Conservation (phyloP, 2,888 invertebrate genomes). For the Colletes collaris region DNA sequence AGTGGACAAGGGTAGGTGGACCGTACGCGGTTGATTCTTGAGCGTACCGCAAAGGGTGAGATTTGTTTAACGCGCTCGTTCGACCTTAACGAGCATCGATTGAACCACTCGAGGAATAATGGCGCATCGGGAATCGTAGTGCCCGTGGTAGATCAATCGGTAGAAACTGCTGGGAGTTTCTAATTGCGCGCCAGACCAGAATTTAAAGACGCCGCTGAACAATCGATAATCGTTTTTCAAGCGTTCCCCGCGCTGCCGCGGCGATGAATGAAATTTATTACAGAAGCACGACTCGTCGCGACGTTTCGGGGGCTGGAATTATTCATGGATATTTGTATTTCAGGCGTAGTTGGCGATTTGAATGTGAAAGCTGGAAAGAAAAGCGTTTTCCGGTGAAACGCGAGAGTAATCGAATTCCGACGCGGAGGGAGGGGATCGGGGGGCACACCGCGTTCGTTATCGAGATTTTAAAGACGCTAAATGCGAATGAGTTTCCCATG, state of each 20-base stretch:
- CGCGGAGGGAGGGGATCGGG: not conserved
- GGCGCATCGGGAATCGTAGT: slow-evolving; percentile 25
- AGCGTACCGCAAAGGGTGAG: slow-evolving; percentile 18
- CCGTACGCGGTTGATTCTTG: slow-evolving; percentile 26
- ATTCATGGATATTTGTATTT: slow-evolving; percentile 38
- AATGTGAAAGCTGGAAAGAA: slow-evolving; percentile 1
- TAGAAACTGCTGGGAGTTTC: slow-evolving; percentile 25
- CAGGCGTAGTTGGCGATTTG: slow-evolving; percentile 2
- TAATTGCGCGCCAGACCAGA: slow-evolving; percentile 26
- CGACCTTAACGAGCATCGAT: slow-evolving; percentile 54
- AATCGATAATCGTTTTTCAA: slow-evolving; percentile 30
- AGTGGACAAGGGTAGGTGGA: slow-evolving; percentile 19
- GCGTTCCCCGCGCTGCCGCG: not conserved
- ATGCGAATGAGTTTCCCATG: slow-evolving; percentile 12
- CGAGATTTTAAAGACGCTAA: slow-evolving; percentile 17
- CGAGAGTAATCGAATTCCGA: slow-evolving; percentile 21
- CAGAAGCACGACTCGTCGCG: slow-evolving; percentile 2
- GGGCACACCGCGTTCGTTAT: slow-evolving; percentile 27
- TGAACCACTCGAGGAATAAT: slow-evolving; percentile 38
- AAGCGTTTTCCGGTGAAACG: slow-evolving; percentile 5
- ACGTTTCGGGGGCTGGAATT: slow-evolving; percentile 16
- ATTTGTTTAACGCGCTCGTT: slow-evolving; percentile 47
- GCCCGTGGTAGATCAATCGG: slow-evolving; percentile 12
- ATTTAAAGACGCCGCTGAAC: slow-evolving; percentile 21
- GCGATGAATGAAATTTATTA: slow-evolving; percentile 31